A percentile compares a stretch with the other conserved stretches of the same genome.
phyloP scores from a whole-genome alignment of 2,113 vertebrate species.

The Tetrax tetrax region DNA sequence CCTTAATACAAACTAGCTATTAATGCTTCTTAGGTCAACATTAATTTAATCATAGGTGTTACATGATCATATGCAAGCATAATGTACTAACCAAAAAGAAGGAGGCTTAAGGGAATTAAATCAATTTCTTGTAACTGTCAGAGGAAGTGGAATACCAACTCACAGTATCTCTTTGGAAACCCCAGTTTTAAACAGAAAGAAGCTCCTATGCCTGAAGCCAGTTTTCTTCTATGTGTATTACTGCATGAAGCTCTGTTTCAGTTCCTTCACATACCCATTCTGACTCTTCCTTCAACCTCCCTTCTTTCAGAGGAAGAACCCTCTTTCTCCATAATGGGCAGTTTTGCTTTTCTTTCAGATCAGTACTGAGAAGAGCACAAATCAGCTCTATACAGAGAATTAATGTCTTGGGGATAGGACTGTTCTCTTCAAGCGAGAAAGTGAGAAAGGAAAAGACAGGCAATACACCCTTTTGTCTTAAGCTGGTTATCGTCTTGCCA shows the following conservation, averaged over 20 bases:
- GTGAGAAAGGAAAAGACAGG: neutral
- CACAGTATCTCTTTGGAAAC: neutral
- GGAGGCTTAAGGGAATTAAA: neutral
- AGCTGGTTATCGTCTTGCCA: neutral
- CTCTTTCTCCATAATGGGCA: neutral
- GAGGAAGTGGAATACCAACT: neutral
- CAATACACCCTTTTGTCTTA: neutral
- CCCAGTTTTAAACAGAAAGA: neutral
- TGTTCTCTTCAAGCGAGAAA: neutral
- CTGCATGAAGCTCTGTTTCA: neutral
- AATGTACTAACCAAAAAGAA: neutral
- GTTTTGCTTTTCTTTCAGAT: neutral
- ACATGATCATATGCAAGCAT: neutral
- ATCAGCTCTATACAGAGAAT: neutral
- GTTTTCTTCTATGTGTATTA: neutral
- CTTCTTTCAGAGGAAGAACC: neutral
- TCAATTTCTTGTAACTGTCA: neutral
- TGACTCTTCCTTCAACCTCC: neutral
- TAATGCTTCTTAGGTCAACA: neutral
- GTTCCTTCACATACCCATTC: neutral
- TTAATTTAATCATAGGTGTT: neutral
- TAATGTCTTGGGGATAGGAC: neutral
- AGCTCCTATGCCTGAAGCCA: neutral
- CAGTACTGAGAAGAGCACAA: neutral
- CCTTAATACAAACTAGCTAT: neutral